Percentiles rank a stretch among this genome's conserved stretches.
These are phyloP conservation scores for Poliocrania exsul DNA, from an alignment of 2,797 vertebrate genomes.

Conservation along the genomic window DNA sequence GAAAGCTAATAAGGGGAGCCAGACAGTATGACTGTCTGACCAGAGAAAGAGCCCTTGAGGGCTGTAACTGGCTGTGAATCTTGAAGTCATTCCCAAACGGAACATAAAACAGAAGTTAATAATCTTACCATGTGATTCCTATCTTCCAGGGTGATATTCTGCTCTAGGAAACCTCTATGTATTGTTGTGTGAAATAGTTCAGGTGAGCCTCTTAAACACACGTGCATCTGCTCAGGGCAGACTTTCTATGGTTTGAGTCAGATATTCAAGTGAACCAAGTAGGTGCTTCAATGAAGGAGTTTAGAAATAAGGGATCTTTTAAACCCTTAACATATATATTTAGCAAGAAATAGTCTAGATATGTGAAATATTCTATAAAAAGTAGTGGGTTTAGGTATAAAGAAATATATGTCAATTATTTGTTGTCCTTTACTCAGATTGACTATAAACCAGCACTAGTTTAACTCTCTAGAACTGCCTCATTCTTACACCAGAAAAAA, in stretches of 20 bases:
- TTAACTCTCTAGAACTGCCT: not conserved
- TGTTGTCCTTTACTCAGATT: not conserved
- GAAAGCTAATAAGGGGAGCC: conserved; percentile 40
- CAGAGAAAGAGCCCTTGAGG: conserved; percentile 32
- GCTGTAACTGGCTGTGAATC: not conserved
- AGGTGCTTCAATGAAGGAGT: not conserved
- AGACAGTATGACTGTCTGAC: conserved; percentile 31
- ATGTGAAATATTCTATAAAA: not conserved
- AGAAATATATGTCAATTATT: not conserved
- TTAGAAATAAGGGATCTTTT: not conserved
- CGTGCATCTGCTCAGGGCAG: not conserved
- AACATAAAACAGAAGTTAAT: not conserved
- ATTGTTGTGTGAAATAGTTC: not conserved
- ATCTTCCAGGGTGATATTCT: not conserved
- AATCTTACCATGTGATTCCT: not conserved
- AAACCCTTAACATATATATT: not conserved
- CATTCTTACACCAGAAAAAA: not conserved
- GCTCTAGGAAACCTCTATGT: not conserved
- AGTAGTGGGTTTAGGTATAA: not conserved
- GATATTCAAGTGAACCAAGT: not conserved
- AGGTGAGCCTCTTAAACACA: not conserved
- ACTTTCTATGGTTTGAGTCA: not conserved
- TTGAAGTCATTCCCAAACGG: not conserved
- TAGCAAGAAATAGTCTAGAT: not conserved
- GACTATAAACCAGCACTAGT: not conserved